Conservation (phyloP, 2,797 vertebrate species). For the Alauda arvensis region DNA sequence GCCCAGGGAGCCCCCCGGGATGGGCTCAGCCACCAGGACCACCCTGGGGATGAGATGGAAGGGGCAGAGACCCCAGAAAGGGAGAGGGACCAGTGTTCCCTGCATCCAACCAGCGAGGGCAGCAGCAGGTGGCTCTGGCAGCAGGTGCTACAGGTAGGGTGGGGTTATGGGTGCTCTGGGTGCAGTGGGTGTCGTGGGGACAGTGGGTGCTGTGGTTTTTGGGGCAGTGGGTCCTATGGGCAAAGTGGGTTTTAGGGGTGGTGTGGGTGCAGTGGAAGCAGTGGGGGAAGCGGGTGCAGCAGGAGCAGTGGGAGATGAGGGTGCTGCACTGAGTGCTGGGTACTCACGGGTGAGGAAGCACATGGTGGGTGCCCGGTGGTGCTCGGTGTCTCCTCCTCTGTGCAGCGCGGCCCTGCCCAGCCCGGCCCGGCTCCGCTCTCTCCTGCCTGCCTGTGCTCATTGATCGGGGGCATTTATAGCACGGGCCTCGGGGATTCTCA, state of each 20-base stretch:
- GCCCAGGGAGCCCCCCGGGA: accelerated
- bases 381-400: not conserved
- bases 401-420: not conserved
- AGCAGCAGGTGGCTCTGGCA: not conserved
- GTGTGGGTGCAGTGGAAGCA: not conserved
- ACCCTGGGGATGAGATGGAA: not conserved
- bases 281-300: accelerated
- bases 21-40: not conserved
- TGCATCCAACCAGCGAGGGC: accelerated
- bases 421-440: not conserved
- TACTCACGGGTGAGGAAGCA: slow-evolving; percentile 40
- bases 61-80: not conserved
- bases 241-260: not conserved
- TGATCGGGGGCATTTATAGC: slow-evolving; percentile 55
- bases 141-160: not conserved
- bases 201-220: not conserved
- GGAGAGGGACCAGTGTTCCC: accelerated
- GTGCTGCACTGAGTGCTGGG: not conserved
- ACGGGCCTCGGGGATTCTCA: slow-evolving; percentile 27
- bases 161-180: not conserved
- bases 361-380: not conserved
- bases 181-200: accelerated
- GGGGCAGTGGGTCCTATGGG: too few relatives aligned
- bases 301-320: not conserved
- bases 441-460: slow-evolving; percentile 13